These are phyloP conservation scores for Maniola hyperantus DNA, from an alignment of 2,888 invertebrate genomes.

Conservation along the genomic window DNA sequence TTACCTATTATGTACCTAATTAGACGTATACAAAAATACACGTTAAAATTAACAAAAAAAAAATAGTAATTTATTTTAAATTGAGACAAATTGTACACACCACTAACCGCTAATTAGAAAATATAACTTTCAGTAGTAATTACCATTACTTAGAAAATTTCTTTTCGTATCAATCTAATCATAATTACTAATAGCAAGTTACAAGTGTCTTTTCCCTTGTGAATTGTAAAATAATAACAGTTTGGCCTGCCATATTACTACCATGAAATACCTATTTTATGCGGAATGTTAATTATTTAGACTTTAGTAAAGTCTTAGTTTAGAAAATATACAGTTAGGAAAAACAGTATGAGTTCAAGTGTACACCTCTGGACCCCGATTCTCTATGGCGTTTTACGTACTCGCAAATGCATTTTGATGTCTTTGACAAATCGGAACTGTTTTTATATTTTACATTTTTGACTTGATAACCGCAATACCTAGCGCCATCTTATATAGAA, in stretches of 20 bases:
- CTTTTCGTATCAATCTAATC: background rate
- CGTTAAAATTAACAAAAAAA: no score
- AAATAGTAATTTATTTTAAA: no score
- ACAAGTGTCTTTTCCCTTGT: constrained; percentile 29
- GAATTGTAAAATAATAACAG: constrained; percentile 19
- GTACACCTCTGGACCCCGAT: no score
- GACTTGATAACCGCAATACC: no score
- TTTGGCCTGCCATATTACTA: background rate
- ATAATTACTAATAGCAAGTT: constrained; percentile 5
- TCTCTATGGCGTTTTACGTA: no score
- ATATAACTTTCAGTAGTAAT: background rate
- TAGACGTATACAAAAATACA: no score
- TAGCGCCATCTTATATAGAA: no score
- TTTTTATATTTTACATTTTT: no score
- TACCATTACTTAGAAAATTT: background rate
- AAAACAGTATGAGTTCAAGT: no score
- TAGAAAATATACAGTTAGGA: background rate
- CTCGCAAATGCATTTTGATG: background rate
- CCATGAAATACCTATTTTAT: constrained; percentile 11
- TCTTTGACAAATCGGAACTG: background rate
- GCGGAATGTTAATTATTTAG: constrained; percentile 26
- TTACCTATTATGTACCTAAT: no score
- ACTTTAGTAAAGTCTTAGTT: background rate
- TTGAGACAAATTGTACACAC: no score
- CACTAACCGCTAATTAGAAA: background rate